phyloP scores from a whole-genome alignment of 2,113 vertebrate species.

The Pungitius pungitius region DNA sequence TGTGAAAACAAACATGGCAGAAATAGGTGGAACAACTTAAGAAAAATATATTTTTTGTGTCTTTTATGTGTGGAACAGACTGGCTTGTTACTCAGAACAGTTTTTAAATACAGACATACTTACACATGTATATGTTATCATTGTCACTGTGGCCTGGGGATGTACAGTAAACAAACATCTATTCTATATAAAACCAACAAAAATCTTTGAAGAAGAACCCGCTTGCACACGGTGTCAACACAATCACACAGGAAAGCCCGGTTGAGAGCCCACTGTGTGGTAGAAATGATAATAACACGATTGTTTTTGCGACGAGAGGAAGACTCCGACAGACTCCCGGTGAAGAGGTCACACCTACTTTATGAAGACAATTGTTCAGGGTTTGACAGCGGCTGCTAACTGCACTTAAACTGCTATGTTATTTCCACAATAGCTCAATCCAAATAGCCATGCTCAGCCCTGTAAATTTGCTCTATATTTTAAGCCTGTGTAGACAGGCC shows the following conservation, averaged over 20 bases:
- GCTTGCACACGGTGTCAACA: constrained; percentile 20
- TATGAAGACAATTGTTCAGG: constrained; percentile 61
- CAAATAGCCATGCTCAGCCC: not conserved
- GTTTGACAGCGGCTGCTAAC: constrained; percentile 51
- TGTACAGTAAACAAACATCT: constrained; percentile 10
- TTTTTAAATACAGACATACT: constrained; percentile 8
- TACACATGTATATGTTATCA: constrained; percentile 12
- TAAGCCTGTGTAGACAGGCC: not conserved
- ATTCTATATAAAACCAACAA: not conserved
- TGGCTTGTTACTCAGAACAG: not conserved
- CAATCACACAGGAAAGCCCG: constrained; percentile 52
- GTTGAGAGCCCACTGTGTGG: constrained; percentile 53
- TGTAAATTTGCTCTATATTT: not conserved
- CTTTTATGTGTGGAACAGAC: not conserved
- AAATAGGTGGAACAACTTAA: not conserved
- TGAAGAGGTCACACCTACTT: constrained; percentile 51
- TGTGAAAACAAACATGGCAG: not conserved
- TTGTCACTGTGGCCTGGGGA: constrained; percentile 19
- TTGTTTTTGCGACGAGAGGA: constrained; percentile 47
- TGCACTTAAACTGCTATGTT: constrained; percentile 31
- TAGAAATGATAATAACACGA: constrained; percentile 62
- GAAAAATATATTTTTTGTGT: not conserved
- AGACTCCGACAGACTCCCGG: constrained; percentile 53
- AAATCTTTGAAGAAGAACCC: constrained; percentile 6
- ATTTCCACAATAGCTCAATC: constrained; percentile 19